Evolutionary conservation across 64 coral and sea anemone genomes (phyloP).

Genomic region (Astreopora myriophthalma): DNA sequence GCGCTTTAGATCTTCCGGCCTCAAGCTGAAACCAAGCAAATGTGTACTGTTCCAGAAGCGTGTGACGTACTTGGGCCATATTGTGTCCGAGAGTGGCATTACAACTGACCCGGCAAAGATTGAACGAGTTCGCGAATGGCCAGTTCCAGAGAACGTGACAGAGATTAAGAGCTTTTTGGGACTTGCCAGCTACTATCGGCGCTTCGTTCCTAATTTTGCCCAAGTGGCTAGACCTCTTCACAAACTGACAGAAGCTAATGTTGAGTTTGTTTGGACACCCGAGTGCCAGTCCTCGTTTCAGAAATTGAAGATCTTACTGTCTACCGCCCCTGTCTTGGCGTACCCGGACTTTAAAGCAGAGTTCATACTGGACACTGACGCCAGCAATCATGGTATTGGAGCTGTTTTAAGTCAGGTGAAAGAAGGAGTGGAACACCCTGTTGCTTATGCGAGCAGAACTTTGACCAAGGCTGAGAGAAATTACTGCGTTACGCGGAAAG

Average conservation of each 20-base stretch:
- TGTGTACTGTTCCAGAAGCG: no score
- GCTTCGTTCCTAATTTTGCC: no score
- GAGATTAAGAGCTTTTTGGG: no score
- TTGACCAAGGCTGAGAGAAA: conserved; percentile 15
- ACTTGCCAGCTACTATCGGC: no score
- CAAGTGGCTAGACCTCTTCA: no score
- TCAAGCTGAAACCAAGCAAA: no score
- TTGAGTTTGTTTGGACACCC: neutral
- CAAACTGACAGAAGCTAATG: neutral
- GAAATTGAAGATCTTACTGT: neutral
- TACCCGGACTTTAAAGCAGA: neutral
- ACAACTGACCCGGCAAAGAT: no score
- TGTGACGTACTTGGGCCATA: no score
- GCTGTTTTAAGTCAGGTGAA: conserved; percentile 6
- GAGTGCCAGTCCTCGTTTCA: conserved; percentile 43
- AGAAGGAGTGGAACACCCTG: conserved; percentile 5
- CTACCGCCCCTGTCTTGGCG: neutral
- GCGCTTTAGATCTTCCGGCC: no score
- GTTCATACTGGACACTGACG: conserved; percentile 45
- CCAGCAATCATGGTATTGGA: conserved; percentile 26
- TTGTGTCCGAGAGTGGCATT: no score
- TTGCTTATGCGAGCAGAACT: conserved; percentile 1
- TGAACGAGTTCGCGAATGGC: no score
- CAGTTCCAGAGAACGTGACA: no score
- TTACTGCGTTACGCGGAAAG: neutral